Conservation (phyloP, 2,888 invertebrate genomes). For the Ormyrus thymus region DNA sequence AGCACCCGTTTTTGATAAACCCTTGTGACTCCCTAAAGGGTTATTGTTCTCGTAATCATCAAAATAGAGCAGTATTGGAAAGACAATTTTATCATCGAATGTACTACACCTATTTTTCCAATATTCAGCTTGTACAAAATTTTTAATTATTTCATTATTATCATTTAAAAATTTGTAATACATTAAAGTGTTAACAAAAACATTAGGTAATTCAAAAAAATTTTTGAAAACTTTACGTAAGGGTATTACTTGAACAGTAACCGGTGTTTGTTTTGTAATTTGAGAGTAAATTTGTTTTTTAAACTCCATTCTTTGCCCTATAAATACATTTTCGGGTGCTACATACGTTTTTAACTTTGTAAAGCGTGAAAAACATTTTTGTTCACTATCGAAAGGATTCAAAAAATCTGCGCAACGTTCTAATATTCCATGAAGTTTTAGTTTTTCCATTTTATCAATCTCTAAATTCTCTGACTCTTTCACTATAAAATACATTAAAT, state of each 20-base stretch:
- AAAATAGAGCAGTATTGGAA: conserved; percentile 54
- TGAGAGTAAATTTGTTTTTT: conserved; percentile 25
- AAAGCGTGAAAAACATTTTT: conserved; percentile 42
- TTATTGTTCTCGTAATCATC: conserved; percentile 58
- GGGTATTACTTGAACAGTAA: conserved; percentile 57
- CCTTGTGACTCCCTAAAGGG: conserved; percentile 53
- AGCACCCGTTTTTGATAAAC: conserved; percentile 53
- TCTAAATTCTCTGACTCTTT: neutral
- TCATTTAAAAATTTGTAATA: conserved; percentile 43
- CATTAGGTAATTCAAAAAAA: conserved; percentile 57
- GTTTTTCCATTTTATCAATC: neutral
- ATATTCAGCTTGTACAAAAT: conserved; percentile 52
- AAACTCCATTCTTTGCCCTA: conserved; percentile 54
- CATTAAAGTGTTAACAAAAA: conserved; percentile 49
- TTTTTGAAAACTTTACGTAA: conserved; percentile 54
- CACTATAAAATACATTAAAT: neutral
- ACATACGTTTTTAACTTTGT: conserved; percentile 47
- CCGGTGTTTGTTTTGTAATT: conserved; percentile 15
- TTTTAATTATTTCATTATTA: conserved; percentile 46
- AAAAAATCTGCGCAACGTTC: neutral
- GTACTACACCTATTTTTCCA: conserved; percentile 46
- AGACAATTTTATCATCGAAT: conserved; percentile 41
- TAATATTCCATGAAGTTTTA: neutral
- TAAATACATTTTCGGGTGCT: conserved; percentile 48
- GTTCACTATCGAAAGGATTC: conserved; percentile 28